Evolutionary conservation across 1,140 invertebrate species (phyloP), one percentile per base, ranked within the genome.

Genomic region (Pentalonia nigronervosa): DNA sequence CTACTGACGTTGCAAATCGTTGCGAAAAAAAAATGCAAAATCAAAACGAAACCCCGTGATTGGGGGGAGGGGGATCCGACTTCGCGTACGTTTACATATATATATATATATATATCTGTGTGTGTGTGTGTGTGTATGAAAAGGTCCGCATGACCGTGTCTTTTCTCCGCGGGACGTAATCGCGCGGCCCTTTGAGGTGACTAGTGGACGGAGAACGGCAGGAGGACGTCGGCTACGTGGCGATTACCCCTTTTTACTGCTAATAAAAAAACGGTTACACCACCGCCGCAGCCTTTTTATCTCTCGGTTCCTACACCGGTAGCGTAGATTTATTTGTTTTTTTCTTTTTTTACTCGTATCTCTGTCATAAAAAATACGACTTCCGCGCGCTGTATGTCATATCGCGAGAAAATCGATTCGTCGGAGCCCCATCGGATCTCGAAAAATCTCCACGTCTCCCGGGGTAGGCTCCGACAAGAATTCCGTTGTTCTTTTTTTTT

Each of bases 161-260:
- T 4, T 76, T 76, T 17, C n/a, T 34, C 30, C n/a, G 60, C 60
- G 30, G 60, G 14, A 14, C 17, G 60, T 76, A 76, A 76, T 76
- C 81, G 36, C 21, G 3, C 83, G 9, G 83, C 2, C 83, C 81
- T 84, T 25, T 41, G 21, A 25, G 34, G n/a, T 36, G 81, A 36
- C 36, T 25, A 14, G 14, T 48, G 7, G 7, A 89, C 0, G 48
- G 48, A 34, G 21, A 11, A 34, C 4, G 20, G 34, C 4, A 4
- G 41, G 4, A 50, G 21, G 20, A 14, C 34, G 23, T 56, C 23
- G 50, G 50, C 50, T 23, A 36, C n/a, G 34, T 60, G 50, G n/a
- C 88, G 88, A 90, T 90, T 56, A 36, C 88, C 20, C 21, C 36
- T 90, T 76, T 90, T 90, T 90, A 60, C 34, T 11, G n/a, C 23